phyloP scores from a whole-genome alignment of 2,113 vertebrate species.

The Emydura subglobosa region DNA sequence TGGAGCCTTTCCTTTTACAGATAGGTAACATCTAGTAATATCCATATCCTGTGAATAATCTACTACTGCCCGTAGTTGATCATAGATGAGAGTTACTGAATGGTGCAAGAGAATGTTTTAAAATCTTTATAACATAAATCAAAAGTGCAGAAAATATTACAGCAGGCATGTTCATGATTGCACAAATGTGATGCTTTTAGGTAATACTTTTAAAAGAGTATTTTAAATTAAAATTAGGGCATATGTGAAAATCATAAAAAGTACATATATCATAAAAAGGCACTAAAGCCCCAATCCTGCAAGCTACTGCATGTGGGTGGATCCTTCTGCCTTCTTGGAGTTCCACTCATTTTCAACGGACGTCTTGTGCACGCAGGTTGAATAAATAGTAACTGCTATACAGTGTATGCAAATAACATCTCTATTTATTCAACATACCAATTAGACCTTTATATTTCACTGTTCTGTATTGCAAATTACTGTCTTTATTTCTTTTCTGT shows the following conservation, averaged over 20 bases:
- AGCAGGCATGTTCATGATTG: not conserved
- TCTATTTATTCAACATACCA: not conserved
- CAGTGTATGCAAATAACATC: not conserved
- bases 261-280: not conserved
- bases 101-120: not conserved
- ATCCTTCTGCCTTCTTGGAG: not conserved
- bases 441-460: not conserved
- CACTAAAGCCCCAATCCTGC: not conserved
- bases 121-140: not conserved
- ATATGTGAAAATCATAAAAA: not conserved
- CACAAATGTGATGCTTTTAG: not conserved
- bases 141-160: not conserved
- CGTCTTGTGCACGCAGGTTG: rapidly evolving
- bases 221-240: not conserved
- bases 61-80: constrained; percentile 1
- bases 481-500: not conserved
- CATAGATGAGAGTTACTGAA: not conserved
- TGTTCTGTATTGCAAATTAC: not conserved
- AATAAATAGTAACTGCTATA: not conserved
- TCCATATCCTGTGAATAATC: not conserved
- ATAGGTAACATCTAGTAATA: not conserved
- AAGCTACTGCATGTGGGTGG: not conserved
- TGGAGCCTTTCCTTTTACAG: not conserved
- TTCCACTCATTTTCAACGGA: not conserved
- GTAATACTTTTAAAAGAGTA: not conserved